phyloP scores from a whole-genome alignment of 2,888 invertebrate species.

The Steromphala cineraria region DNA sequence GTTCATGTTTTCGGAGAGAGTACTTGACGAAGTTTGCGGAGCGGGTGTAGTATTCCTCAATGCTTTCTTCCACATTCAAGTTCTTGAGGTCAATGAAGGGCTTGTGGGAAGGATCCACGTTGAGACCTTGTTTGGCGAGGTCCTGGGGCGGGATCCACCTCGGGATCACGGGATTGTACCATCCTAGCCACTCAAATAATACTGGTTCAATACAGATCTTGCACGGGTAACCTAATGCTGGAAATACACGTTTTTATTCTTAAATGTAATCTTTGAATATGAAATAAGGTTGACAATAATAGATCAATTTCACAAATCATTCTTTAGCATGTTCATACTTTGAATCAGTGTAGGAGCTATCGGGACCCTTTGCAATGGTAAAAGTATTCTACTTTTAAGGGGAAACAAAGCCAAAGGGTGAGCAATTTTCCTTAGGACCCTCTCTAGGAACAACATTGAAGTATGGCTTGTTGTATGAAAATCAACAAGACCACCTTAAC shows the following conservation, averaged over 20 bases:
- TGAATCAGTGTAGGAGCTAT: no score
- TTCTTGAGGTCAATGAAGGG: constrained; percentile 76
- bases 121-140: constrained; percentile 83
- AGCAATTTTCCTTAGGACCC: no score
- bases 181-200: constrained; percentile 93
- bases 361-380: no score
- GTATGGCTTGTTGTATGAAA: no score
- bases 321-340: no score
- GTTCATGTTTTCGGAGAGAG: constrained; percentile 78
- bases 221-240: constrained; percentile 38
- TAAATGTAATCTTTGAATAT: background rate
- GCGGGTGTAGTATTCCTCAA: constrained; percentile 82
- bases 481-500: no score
- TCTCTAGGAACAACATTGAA: no score
- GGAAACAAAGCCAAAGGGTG: no score
- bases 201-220: constrained; percentile 85
- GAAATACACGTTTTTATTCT: background rate
- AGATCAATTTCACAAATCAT: no score
- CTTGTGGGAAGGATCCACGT: constrained; percentile 84
- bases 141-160: constrained; percentile 79
- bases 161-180: constrained; percentile 81
- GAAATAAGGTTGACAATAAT: no score
- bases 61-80: constrained; percentile 78
- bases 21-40: constrained; percentile 80
- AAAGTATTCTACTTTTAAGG: no score